phyloP scores from a whole-genome alignment of 2,888 invertebrate species.

The Drosophila atroscutellata region DNA sequence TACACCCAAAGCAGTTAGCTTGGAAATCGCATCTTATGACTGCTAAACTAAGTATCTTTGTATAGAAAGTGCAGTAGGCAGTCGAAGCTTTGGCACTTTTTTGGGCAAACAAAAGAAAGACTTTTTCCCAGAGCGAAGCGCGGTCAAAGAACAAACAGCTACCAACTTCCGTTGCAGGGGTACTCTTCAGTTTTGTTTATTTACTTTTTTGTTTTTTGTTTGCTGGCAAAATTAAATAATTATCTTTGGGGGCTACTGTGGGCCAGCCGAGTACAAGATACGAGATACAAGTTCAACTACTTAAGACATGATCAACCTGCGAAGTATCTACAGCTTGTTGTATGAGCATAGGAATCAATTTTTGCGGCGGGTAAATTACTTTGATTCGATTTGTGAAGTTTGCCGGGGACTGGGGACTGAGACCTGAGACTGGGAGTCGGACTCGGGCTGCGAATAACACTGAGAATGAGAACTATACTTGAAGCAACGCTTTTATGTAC shows the following conservation, averaged over 20 bases:
- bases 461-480: conserved; percentile 52
- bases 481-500: conserved; percentile 55
- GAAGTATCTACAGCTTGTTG: conserved; percentile 42
- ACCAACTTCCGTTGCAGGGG: conserved; percentile 43
- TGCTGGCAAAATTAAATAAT: conserved; percentile 50
- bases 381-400: conserved; percentile 76
- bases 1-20: conserved; percentile 21
- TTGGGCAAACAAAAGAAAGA: conserved; percentile 38
- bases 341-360: conserved; percentile 61
- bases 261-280: conserved; percentile 1
- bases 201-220: conserved; percentile 5
- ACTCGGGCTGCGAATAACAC: conserved; percentile 14
- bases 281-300: conserved; percentile 39
- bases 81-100: not conserved
- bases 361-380: conserved; percentile 65
- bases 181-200: conserved; percentile 1
- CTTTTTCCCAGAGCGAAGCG: conserved; percentile 38
- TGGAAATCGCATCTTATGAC: conserved; percentile 9
- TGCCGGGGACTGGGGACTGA: conserved; percentile 11
- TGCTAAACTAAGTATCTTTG: conserved; percentile 31
- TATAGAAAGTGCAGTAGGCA: conserved; percentile 40
- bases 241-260: conserved; percentile 42
- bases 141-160: conserved; percentile 51
- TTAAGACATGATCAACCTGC: conserved; percentile 31
- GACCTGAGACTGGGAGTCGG: not conserved